These are phyloP conservation scores for Octopus sinensis DNA, from an alignment of 1,140 invertebrate species.

Conservation along the genomic window DNA sequence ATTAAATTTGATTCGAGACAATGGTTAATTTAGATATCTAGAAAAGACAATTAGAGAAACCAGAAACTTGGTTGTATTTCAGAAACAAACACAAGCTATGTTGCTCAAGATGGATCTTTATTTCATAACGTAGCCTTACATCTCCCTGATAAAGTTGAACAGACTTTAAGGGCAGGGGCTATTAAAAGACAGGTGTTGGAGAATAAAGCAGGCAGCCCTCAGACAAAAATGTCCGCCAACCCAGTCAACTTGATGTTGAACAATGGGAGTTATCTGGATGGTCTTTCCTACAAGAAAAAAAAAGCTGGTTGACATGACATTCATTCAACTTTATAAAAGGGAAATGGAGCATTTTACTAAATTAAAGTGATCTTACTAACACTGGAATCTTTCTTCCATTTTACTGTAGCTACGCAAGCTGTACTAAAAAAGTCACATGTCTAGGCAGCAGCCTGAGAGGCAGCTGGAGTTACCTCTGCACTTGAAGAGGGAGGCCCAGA, in stretches of 20 bases:
- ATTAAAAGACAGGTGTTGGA: background rate
- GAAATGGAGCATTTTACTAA: constrained; percentile 12
- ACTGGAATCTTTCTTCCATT: background rate
- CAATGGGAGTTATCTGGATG: background rate
- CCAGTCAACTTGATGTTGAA: constrained; percentile 9
- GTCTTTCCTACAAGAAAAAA: background rate
- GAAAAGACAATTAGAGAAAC: no score
- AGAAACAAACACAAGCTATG: background rate
- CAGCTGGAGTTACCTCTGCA: background rate
- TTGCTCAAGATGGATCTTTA: constrained; percentile 10
- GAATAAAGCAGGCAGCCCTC: background rate
- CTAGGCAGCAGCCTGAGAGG: constrained; percentile 10
- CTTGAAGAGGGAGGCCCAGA: constrained; percentile 2
- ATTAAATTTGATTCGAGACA: no score
- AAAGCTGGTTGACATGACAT: constrained; percentile 10
- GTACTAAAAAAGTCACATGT: background rate
- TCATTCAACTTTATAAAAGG: constrained; percentile 10
- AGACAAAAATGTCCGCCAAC: constrained; percentile 5
- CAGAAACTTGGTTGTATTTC: no score
- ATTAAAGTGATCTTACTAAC: constrained; percentile 8
- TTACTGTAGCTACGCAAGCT: constrained; percentile 10
- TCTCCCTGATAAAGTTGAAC: background rate
- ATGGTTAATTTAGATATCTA: no score
- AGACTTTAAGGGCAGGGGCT: background rate
- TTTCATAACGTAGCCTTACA: constrained; percentile 10